Evolutionary conservation across 2,797 vertebrate species (phyloP).

Genomic region (Sebastes dallii): DNA sequence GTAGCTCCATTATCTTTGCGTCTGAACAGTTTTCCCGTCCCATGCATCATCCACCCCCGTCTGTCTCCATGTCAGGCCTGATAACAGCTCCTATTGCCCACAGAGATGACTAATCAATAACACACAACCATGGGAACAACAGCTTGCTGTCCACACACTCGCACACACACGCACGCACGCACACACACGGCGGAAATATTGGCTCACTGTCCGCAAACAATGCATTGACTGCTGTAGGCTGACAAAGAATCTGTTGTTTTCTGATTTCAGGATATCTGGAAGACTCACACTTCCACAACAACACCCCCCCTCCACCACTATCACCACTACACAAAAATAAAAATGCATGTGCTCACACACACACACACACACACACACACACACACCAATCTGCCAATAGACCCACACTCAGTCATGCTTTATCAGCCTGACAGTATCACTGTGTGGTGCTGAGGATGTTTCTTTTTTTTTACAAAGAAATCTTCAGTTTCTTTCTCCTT

Average conservation of each 20-base stretch:
- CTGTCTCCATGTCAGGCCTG: constrained; percentile 80
- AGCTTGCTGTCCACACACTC: constrained; percentile 47
- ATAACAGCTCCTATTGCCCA: constrained; percentile 83
- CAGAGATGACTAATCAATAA: constrained; percentile 87
- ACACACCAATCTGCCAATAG: constrained; percentile 16
- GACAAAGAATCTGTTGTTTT: constrained; percentile 71
- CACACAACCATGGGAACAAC: constrained; percentile 77
- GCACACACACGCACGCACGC: constrained; percentile 15
- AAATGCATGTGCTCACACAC: neutral
- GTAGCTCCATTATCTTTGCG: constrained; percentile 82
- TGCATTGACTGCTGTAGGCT: constrained; percentile 65
- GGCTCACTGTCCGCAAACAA: constrained; percentile 74
- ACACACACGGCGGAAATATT: constrained; percentile 62
- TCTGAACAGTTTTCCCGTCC: constrained; percentile 80
- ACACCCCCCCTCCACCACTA: neutral
- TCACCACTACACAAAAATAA: neutral
- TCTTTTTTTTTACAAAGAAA: constrained; percentile 39
- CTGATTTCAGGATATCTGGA: constrained; percentile 59
- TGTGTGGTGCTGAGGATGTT: constrained; percentile 35
- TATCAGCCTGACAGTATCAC: constrained; percentile 56
- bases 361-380: neutral
- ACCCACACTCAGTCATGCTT: constrained; percentile 41
- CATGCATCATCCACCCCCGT: constrained; percentile 83
- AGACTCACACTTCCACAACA: constrained; percentile 42
- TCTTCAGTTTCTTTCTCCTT: constrained; percentile 57